phyloP scores from a whole-genome alignment of 2,113 vertebrate species.

The Prunella himalayana region DNA sequence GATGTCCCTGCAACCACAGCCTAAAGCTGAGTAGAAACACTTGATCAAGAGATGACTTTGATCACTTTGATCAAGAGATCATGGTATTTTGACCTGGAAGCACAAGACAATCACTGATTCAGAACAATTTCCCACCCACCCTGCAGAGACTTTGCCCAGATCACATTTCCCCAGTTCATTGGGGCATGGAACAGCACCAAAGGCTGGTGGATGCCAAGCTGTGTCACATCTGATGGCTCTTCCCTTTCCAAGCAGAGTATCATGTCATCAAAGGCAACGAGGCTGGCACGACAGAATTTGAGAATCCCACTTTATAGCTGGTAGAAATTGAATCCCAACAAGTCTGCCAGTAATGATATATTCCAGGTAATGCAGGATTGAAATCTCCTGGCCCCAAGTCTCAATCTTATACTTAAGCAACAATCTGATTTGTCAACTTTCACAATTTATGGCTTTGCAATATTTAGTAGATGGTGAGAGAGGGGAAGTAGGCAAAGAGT shows the following conservation, averaged over 20 bases:
- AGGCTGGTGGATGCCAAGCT: not conserved
- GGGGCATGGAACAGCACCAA: constrained; percentile 36
- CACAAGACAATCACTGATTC: not conserved
- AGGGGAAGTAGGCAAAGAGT: not conserved
- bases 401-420: not conserved
- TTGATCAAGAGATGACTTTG: not conserved
- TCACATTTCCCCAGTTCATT: not conserved
- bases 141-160: not conserved
- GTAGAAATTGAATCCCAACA: not conserved
- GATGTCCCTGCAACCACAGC: not conserved
- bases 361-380: not conserved
- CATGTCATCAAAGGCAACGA: constrained; percentile 25
- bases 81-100: not conserved
- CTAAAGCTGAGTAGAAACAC: not conserved
- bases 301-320: constrained; percentile 26
- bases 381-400: not conserved
- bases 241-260: not conserved
- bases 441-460: not conserved
- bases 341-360: not conserved
- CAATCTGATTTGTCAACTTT: constrained; percentile 25
- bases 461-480: not conserved
- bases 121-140: constrained; percentile 25
- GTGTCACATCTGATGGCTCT: constrained; percentile 14
- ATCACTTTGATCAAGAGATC: not conserved
- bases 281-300: not conserved